Conservation (phyloP, 2,888 invertebrate species). For the Entomobrya proxima region DNA sequence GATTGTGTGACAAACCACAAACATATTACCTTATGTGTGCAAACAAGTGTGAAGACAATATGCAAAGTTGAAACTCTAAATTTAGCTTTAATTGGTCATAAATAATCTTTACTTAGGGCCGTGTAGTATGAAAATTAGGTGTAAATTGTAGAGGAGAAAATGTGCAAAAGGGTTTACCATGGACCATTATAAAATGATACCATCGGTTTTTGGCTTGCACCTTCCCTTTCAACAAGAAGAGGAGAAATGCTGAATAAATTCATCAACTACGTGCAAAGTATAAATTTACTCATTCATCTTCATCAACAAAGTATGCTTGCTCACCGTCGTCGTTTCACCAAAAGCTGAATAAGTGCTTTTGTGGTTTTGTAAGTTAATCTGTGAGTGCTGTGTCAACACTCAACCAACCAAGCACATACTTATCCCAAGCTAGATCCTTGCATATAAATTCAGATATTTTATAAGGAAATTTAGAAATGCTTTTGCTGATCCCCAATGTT, state of each 20-base stretch:
- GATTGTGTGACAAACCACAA: slow-evolving; percentile 13
- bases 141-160: slow-evolving; percentile 1
- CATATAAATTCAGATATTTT: background rate
- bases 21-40: background rate
- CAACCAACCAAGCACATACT: slow-evolving; percentile 18
- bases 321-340: slow-evolving; percentile 2
- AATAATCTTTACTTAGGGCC: slow-evolving; percentile 9
- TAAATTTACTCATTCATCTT: slow-evolving; percentile 39
- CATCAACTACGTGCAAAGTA: background rate
- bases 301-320: background rate
- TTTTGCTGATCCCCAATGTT: background rate
- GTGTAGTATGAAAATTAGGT: background rate
- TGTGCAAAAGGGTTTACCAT: background rate
- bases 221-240: background rate
- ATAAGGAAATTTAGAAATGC: background rate
- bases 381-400: slow-evolving; percentile 62
- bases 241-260: background rate
- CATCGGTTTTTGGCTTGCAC: background rate
- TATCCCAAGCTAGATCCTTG: background rate
- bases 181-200: too few species aligned
- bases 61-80: background rate
- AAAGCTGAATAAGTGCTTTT: slow-evolving; percentile 48
- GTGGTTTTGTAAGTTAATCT: slow-evolving; percentile 59
- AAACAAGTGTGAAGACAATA: background rate
- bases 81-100: slow-evolving; percentile 18